Conservation (phyloP, 2,797 vertebrate species). For the Chelon auratus region DNA sequence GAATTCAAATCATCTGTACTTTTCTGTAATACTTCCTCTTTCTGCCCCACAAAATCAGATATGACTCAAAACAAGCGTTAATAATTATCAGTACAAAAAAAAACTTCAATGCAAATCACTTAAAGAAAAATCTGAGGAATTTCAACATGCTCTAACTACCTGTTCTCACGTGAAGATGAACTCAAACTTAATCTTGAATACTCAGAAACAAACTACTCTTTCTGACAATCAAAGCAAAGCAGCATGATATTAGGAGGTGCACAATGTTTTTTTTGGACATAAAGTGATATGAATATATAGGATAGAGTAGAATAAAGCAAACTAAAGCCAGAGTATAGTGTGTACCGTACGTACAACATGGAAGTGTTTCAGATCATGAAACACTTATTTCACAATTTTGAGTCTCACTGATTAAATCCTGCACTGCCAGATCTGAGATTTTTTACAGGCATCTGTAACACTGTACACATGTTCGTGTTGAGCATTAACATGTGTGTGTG, state of each 20-base stretch:
- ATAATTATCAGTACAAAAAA: no score
- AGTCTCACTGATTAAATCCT: neutral
- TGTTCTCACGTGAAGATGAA: no score
- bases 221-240: no score
- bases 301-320: neutral
- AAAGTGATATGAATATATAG: neutral
- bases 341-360: neutral
- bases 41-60: no score
- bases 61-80: no score
- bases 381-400: conserved; percentile 10
- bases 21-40: no score
- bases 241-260: neutral
- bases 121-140: no score
- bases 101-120: no score
- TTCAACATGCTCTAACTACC: no score
- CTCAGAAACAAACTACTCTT: no score
- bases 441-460: conserved; percentile 34
- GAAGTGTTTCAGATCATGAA: neutral
- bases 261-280: neutral
- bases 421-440: conserved; percentile 29
- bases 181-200: no score
- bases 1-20: no score
- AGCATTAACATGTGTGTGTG: conserved; percentile 42
- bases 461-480: conserved; percentile 30
- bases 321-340: neutral